phyloP scores from a whole-genome alignment of 2,797 vertebrate genomes.

The Nannoperca australis region DNA sequence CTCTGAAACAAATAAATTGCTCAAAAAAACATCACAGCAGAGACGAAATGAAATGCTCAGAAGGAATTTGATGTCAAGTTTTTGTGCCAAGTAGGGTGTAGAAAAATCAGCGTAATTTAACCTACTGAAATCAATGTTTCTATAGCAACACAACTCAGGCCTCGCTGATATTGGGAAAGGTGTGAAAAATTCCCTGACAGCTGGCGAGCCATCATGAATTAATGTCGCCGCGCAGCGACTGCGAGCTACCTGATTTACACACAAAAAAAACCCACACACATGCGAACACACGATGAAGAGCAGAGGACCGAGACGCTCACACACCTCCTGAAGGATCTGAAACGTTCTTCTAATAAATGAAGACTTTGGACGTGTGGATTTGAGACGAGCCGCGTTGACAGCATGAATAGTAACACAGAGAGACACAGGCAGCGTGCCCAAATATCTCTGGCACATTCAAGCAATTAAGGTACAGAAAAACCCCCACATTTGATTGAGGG shows the following conservation, averaged over 20 bases:
- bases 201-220: slow-evolving; percentile 66
- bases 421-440: slow-evolving; percentile 36
- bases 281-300: not conserved
- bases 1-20: slow-evolving; percentile 22
- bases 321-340: slow-evolving; percentile 28
- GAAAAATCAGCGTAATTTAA: slow-evolving; percentile 60
- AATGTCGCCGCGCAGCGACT: slow-evolving; percentile 41
- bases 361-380: slow-evolving; percentile 21
- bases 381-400: slow-evolving; percentile 36
- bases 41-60: slow-evolving; percentile 34
- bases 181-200: slow-evolving; percentile 74
- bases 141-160: slow-evolving; percentile 69
- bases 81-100: slow-evolving; percentile 42
- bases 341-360: slow-evolving; percentile 22
- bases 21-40: not conserved
- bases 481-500: slow-evolving; percentile 32
- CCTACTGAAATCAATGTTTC: slow-evolving; percentile 68
- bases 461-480: slow-evolving; percentile 49
- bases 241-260: slow-evolving; percentile 25
- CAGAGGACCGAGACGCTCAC: too few relatives aligned
- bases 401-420: slow-evolving; percentile 59
- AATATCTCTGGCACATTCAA: slow-evolving; percentile 50
- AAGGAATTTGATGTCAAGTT: slow-evolving; percentile 42
- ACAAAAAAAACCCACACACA: slow-evolving; percentile 2
- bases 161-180: slow-evolving; percentile 65